A percentile compares a stretch with the other conserved stretches of the same genome.
These are phyloP conservation scores for Drepana arcuata DNA, from an alignment of 1,140 invertebrate species.

Conservation along the genomic window DNA sequence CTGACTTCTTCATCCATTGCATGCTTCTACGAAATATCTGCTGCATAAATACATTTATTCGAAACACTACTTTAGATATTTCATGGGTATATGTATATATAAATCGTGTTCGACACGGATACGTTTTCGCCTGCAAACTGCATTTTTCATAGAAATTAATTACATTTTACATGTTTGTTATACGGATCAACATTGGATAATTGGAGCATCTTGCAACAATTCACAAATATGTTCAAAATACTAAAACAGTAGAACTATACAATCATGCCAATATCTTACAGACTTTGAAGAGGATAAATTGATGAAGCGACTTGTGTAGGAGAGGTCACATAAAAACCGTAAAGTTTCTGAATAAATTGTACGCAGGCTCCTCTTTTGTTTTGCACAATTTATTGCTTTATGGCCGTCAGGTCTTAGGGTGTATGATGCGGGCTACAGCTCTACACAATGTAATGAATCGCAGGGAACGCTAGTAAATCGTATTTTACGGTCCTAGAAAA, in stretches of 20 bases:
- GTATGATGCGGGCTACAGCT: slow-evolving; percentile 40
- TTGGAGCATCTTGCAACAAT: too few relatives aligned
- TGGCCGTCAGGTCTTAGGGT: slow-evolving; percentile 17
- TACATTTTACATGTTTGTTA: not conserved
- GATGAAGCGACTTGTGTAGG: slow-evolving; percentile 27
- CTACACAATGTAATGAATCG: slow-evolving; percentile 28
- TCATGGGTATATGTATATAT: too few relatives aligned
- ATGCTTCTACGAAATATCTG: too few relatives aligned
- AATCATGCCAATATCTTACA: not conserved
- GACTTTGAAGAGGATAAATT: slow-evolving; percentile 9
- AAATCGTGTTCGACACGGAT: slow-evolving; percentile 26
- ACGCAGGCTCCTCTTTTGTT: slow-evolving; percentile 34
- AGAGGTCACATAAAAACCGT: slow-evolving; percentile 30
- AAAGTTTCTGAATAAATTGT: slow-evolving; percentile 41
- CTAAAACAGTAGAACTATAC: not conserved
- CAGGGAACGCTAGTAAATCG: slow-evolving; percentile 17
- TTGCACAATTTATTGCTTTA: slow-evolving; percentile 41
- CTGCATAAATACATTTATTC: too few relatives aligned
- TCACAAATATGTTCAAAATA: too few relatives aligned
- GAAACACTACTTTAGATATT: too few relatives aligned
- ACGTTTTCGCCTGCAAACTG: slow-evolving; percentile 10
- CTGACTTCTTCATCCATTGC: slow-evolving; percentile 43
- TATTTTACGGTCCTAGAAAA: slow-evolving; percentile 17
- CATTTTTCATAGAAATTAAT: too few relatives aligned
- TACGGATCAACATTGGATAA: too few relatives aligned